Evolutionary conservation across 2,113 vertebrate species (phyloP), one percentile per base, ranked within the genome.

Genomic region (Tachuris rubrigastra): DNA sequence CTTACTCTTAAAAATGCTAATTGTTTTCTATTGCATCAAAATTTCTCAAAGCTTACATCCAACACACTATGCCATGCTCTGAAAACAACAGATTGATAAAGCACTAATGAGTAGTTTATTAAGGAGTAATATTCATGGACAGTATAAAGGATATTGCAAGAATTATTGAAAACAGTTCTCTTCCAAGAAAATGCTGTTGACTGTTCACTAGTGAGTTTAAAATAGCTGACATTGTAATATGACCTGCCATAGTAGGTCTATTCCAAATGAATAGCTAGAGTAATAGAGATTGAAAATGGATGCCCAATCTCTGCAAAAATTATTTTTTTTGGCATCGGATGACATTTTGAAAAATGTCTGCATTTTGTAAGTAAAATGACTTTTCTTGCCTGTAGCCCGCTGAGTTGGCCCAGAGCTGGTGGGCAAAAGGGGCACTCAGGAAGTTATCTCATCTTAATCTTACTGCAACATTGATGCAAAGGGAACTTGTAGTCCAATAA

Each of bases 331-430:
- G 39, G 83, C 41, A 69, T 47, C 39, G n/a, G 50, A 73, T 87
- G 87, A 90, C 84, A 91, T 86, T 80, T 67, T 85, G 92, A 96
- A 93, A 91, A 96, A 95, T 84, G 73, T 81, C 92, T 94, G 84
- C 50, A 88, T 96, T 93, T 96, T 87, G 81, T 47, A 90, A 88
- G n/a, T 33, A 72, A 95, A 95, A 89, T 93, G 5, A 62, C 30
- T 93, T 95, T 85, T 90, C 83, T 93, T 96, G 94, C 88, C 88
- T 74, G 71, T 37, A 81, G 90, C 52, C 59, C 68, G 35, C 33
- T 28, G 66, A 77, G 30, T 42, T 90, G 81, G 78, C 65, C 67
- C 39, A 87, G 62, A 85, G 69, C 24, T 4, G 2, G 16, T 39
- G 60, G 49, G 60, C 58, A 71, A 90, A 59, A 63, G 20, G 65